Evolutionary conservation across 2,113 vertebrate genomes (phyloP), one percentile per base, ranked within the genome.

Genomic region (Bufo gargarizans): DNA sequence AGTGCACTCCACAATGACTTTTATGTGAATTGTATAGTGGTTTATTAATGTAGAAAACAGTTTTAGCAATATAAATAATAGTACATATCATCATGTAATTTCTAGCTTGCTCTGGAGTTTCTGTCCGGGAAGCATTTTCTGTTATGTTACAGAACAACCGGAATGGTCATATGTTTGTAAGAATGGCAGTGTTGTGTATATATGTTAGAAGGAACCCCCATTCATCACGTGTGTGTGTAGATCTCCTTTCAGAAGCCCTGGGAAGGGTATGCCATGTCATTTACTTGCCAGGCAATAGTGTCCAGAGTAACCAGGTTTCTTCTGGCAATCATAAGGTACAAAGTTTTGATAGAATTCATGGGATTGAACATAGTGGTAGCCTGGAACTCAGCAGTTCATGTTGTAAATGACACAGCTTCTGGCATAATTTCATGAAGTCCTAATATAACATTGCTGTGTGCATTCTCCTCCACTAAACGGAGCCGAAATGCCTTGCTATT

Each of bases 41-140:
- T 49, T 67, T 67, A n/a, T 19, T 86, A 20, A 55, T 53, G 4
- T 61, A 59, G 47, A 50, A 77, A 86, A 86, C 59, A 19, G 20
- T 55, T 14, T 53, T 80, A 80, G 86, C 86, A 87, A 87, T 87
- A 87, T 87, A 71, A 56, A 80, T 56, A 58, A 49, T 78, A 65
- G 59, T 71, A 78, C 14, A 45, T 87, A 50, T 79, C 59, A 81
- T 43, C 6, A 10, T 59, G 67, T 49, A 45, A 43, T 56, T 58
- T 77, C 71, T 43, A 47, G 13, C 22, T 19, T 19, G 6, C 76
- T 78, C 63, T 16, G 45, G 49, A 77, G 61, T 69, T 58, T 49
- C 17, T 71, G 47, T 10, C 22, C 17, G 53, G 16, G 22, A 22
- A n/a, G 45, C 56, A 65, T 33, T 69, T 53, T 53, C 47, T n/a